Evolutionary conservation across 30 jellyfish, hydroid and myxozoan species (phyloP).

Genomic region (Chironex yamaguchii): DNA sequence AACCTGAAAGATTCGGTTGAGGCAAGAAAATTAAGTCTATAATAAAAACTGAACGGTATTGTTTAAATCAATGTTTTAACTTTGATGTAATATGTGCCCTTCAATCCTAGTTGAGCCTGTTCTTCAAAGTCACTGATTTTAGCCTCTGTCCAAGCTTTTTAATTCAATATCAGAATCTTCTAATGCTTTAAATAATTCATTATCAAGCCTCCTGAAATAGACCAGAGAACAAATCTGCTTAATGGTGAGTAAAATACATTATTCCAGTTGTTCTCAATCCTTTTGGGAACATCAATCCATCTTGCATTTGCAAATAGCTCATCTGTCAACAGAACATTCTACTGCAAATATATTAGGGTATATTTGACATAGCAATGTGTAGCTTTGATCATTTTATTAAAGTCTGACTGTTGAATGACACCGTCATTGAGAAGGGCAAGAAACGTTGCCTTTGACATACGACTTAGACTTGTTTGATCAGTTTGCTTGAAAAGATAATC

Average conservation of each 20-base stretch:
- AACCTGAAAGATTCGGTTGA: background rate
- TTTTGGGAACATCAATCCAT: slow-evolving; percentile 58
- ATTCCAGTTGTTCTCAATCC: slow-evolving; percentile 39
- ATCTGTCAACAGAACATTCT: slow-evolving; percentile 42
- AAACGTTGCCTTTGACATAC: slow-evolving; percentile 10
- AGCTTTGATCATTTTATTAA: slow-evolving; percentile 21
- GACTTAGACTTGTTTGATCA: slow-evolving; percentile 40
- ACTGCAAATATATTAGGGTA: slow-evolving; percentile 16
- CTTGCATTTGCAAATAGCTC: slow-evolving; percentile 25
- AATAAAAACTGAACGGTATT: background rate
- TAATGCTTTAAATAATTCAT: slow-evolving; percentile 54
- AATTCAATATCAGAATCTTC: slow-evolving; percentile 37
- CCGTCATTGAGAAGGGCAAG: slow-evolving; percentile 42
- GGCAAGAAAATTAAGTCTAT: background rate
- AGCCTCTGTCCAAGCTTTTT: slow-evolving; percentile 58
- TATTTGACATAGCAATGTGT: slow-evolving; percentile 19
- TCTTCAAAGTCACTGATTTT: slow-evolving; percentile 24
- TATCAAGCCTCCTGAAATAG: slow-evolving; percentile 49
- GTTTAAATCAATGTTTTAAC: background rate
- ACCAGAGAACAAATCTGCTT: slow-evolving; percentile 22
- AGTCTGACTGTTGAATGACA: slow-evolving; percentile 42
- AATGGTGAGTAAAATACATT: slow-evolving; percentile 46
- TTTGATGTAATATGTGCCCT: too few relatives aligned
- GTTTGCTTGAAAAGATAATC: slow-evolving; percentile 16
- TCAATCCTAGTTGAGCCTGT: slow-evolving; percentile 13